phyloP scores from a whole-genome alignment of 2,113 vertebrate species.

The Myiozetetes cayanensis region DNA sequence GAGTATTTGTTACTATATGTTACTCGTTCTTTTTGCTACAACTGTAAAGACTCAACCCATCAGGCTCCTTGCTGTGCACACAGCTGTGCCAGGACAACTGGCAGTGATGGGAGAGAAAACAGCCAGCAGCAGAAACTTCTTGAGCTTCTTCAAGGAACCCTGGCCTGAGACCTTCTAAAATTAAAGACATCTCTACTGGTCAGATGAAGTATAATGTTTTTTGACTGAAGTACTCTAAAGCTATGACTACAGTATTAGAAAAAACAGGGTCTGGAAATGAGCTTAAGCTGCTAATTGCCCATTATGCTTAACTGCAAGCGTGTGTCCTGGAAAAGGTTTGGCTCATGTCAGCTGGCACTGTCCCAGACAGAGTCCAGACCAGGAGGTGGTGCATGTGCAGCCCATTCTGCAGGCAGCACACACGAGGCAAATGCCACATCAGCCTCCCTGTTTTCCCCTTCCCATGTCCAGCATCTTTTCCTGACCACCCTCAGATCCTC shows the following conservation, averaged over 20 bases:
- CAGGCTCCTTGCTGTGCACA: background rate
- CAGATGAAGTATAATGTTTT: background rate
- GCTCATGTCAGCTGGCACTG: background rate
- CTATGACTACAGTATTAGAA: background rate
- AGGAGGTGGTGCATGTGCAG: background rate
- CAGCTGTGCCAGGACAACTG: background rate
- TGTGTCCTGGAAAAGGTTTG: background rate
- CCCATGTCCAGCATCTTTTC: background rate
- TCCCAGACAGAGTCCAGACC: background rate
- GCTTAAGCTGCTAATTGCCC: conserved; percentile 6
- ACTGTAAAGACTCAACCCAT: background rate
- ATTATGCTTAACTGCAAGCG: background rate
- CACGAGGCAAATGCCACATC: background rate
- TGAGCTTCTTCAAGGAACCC: background rate
- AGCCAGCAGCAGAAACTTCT: background rate
- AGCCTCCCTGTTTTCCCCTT: background rate
- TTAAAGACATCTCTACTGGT: background rate
- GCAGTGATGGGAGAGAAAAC: accelerated
- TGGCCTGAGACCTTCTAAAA: background rate
- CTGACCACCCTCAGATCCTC: background rate
- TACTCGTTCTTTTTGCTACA: background rate
- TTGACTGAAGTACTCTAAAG: background rate
- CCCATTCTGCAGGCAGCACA: background rate
- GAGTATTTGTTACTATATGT: background rate
- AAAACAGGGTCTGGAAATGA: background rate